These are phyloP conservation scores for Sphaerodactylus townsendi DNA, from an alignment of 2,113 vertebrate species.

Conservation along the genomic window DNA sequence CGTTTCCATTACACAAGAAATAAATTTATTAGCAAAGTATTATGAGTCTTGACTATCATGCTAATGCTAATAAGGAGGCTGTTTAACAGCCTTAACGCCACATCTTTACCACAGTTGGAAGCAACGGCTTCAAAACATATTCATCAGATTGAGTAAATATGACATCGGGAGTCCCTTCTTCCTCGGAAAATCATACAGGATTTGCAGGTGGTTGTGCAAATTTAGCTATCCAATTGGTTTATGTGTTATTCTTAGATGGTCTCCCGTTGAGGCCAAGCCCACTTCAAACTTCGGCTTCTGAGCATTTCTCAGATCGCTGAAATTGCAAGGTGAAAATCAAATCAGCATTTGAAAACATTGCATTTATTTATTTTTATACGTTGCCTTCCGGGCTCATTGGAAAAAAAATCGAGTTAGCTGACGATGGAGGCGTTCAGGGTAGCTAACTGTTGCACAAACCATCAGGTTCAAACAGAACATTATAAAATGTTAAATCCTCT, in stretches of 20 bases:
- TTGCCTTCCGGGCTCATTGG: no score
- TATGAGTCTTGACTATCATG: slow-evolving; percentile 78
- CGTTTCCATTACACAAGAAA: slow-evolving; percentile 79
- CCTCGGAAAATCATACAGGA: neutral
- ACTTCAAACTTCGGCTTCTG: neutral
- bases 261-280: neutral
- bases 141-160: slow-evolving; percentile 57
- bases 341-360: no score
- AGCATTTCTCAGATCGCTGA: neutral
- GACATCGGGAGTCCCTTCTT: slow-evolving; percentile 8
- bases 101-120: slow-evolving; percentile 67
- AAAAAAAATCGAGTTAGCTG: no score
- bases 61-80: slow-evolving; percentile 72
- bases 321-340: no score
- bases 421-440: no score
- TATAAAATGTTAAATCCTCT: no score
- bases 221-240: neutral
- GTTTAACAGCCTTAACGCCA: slow-evolving; percentile 69
- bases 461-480: no score
- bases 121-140: slow-evolving; percentile 60
- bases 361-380: no score
- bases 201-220: neutral
- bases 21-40: slow-evolving; percentile 78
- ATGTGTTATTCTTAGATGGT: no score
- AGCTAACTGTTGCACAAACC: no score